Evolutionary conservation across 2,113 vertebrate species (phyloP), one percentile per base, ranked within the genome.

Genomic region (Corythaixoides concolor): DNA sequence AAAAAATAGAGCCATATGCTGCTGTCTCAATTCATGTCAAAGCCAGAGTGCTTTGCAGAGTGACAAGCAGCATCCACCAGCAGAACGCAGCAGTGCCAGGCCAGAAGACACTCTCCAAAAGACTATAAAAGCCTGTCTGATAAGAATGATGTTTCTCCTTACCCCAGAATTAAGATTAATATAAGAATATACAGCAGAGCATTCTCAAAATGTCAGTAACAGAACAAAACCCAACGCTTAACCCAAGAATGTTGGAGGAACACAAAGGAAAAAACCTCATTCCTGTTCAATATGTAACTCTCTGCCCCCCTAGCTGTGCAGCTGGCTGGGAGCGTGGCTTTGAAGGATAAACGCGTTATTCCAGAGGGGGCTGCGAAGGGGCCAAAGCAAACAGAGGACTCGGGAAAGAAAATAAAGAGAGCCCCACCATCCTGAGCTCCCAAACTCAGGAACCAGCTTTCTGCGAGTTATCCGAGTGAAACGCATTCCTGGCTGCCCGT

Each of bases 31-130:
- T 35, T 12, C 18, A 12, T 6, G 30, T 39, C 66, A 53, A 53
- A 90, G 70, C 35, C 88, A 63, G 62, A 64, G 56, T 1, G 27
- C 63, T 88, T 15, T 83, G 76, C 63, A 37, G 69, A 50, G 67
- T 5, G 32, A 43, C 2, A 7, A 55, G n/a, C 39, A 59, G 47
- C 70, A 28, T 10, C 37, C 22, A 0, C 0, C 11, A 52, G 33
- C 33, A 56, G 62, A 72, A 47, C 3, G 12, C 66, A 41, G 58
- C 35, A 18, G 37, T 13, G 53, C 39, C 52, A 33, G 55, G 21
- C 45, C 52, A 67, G 43, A 3, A 59, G 66, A 73, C 43, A 3
- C 20, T 86, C 56, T 64, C 68, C 80, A 87, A 28, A 37, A 33
- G 53, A 19, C 80, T 72, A 4, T 8, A 33, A 84, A 80, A 58